Percentiles rank a stretch among this genome's conserved stretches.
These are phyloP conservation scores for Tetragonisca angustula DNA, from an alignment of 2,888 invertebrate genomes.

Conservation along the genomic window DNA sequence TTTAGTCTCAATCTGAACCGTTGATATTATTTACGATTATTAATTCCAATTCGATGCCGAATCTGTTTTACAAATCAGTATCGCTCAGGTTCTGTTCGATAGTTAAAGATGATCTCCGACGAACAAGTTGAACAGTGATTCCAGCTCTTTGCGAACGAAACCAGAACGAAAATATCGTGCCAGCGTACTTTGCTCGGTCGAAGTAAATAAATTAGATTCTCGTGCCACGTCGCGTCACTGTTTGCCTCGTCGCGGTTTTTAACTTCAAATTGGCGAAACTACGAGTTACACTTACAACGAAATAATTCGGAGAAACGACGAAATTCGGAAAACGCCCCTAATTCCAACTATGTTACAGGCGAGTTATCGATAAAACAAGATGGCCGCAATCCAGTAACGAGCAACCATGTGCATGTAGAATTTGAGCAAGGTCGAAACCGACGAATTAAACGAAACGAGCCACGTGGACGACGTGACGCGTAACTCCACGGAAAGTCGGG, in stretches of 20 bases:
- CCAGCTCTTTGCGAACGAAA: too few relatives aligned
- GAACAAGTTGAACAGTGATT: background rate
- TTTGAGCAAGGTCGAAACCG: background rate
- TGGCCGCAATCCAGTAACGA: background rate
- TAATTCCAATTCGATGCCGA: background rate
- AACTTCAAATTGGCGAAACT: too few relatives aligned
- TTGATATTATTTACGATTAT: background rate
- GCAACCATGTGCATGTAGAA: background rate
- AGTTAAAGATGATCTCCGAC: background rate
- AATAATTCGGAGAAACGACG: too few relatives aligned
- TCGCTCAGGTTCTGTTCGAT: background rate
- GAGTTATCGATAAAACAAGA: background rate
- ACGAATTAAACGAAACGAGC: slow-evolving; percentile 21
- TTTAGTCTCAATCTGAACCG: background rate
- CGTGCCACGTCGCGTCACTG: too few relatives aligned
- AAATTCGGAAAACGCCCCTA: too few relatives aligned
- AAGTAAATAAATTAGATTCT: too few relatives aligned
- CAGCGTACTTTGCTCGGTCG: too few relatives aligned
- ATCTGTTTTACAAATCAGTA: too few relatives aligned
- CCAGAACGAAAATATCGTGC: too few relatives aligned
- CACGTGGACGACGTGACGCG: slow-evolving; percentile 34
- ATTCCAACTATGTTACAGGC: too few relatives aligned
- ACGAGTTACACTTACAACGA: too few relatives aligned
- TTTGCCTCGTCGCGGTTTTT: too few relatives aligned
- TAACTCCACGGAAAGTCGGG: slow-evolving; percentile 47